Percentiles rank a stretch among this genome's conserved stretches.
These are phyloP conservation scores for Apogon talboti DNA, from an alignment of 2,797 vertebrate genomes.

Conservation along the genomic window DNA sequence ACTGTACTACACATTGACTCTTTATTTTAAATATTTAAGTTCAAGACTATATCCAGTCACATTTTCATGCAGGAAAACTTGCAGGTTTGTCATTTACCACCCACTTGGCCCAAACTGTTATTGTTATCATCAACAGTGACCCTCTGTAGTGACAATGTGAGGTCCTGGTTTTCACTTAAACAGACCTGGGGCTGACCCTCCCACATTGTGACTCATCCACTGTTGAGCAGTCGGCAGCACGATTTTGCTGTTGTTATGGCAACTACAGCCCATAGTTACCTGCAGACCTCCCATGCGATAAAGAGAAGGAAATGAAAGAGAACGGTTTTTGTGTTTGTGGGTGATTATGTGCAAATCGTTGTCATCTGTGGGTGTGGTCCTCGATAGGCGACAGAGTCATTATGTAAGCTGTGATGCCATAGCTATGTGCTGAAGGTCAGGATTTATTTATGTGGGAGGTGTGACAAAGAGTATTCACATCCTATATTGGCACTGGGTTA, in stretches of 20 bases:
- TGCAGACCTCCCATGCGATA: slow-evolving; percentile 73
- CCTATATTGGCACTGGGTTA: slow-evolving; percentile 29
- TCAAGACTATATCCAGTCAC: not conserved
- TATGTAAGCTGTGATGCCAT: slow-evolving; percentile 54
- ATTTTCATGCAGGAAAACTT: slow-evolving; percentile 5
- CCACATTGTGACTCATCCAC: slow-evolving; percentile 78
- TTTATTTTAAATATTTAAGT: slow-evolving; percentile 19
- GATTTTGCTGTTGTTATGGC: slow-evolving; percentile 70
- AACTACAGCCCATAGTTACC: slow-evolving; percentile 73
- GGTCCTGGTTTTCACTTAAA: slow-evolving; percentile 56
- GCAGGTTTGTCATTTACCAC: slow-evolving; percentile 31
- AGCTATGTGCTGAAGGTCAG: slow-evolving; percentile 44
- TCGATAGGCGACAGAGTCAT: slow-evolving; percentile 47
- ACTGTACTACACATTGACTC: not conserved
- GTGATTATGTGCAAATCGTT: slow-evolving; percentile 51
- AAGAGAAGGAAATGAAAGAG: slow-evolving; percentile 66
- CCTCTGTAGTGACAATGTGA: slow-evolving; percentile 53
- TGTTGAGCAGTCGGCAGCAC: slow-evolving; percentile 62
- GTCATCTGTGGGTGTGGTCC: slow-evolving; percentile 62
- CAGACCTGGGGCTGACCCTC: slow-evolving; percentile 67
- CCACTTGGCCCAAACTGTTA: slow-evolving; percentile 7
- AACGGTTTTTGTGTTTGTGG: slow-evolving; percentile 31
- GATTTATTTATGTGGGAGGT: slow-evolving; percentile 43
- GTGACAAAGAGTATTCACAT: slow-evolving; percentile 25
- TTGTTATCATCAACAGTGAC: slow-evolving; percentile 29